Evolutionary conservation across 2,113 vertebrate species (phyloP), one percentile per base, ranked within the genome.

Genomic region (Lophura nycthemera): DNA sequence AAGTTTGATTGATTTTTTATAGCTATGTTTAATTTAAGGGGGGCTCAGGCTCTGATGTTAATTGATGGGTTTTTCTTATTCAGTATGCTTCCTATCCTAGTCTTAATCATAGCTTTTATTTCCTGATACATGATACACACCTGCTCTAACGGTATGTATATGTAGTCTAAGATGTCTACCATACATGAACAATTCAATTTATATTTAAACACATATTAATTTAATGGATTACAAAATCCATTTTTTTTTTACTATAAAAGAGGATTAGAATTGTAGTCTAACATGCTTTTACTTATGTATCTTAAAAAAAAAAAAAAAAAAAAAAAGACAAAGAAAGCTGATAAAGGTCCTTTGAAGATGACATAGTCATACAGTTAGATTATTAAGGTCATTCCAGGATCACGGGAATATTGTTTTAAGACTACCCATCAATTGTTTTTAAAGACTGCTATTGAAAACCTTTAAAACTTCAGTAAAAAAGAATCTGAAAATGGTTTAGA

Each of bases 271-370:
- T 1, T 34, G 50, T 70, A 73, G 70, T 71, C 21, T 63, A 70
- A 20, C 19, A 27, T 5, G 27, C 8, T 1, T 2, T 6, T 65
- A 20, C 24, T 38, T 14, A 0, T 9, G 14, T 14, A 36, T 36
- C 19, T 90, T 10, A 0, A 69, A 83, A 61, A 71, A 27, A 48
- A 47, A 45, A 38, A 38, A 38, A 42, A 45, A 17, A 18, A 45
- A 45, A 19, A 18, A 9, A 48, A 22, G 19, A 48, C 10, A 48
- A 14, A 9, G 72, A 90, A 45, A 47, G 8, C 4, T 12, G 52
- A 29, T 29, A 29, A 54, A 52, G 13, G 25, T 52, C 13, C 25
- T 29, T 27, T 91, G 13, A 7, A 21, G 15, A 10, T 45, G 4
- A 8, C 66, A 19, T 3, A 59, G 9, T 32, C 20, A 45, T 47